These are phyloP conservation scores for Alsophila aescularia DNA, from an alignment of 2,888 invertebrate genomes.

Conservation along the genomic window DNA sequence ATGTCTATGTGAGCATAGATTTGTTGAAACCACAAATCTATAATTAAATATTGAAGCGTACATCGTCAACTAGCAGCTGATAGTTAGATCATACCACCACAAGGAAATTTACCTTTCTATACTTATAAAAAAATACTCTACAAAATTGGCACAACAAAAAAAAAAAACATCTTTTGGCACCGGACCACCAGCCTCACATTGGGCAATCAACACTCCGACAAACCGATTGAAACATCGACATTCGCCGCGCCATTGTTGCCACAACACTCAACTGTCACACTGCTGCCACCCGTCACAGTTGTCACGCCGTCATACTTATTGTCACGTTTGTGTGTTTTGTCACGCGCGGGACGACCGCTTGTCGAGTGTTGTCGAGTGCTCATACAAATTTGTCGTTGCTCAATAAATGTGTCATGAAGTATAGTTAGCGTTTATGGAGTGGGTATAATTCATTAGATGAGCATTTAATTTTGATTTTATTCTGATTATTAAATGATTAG, in stretches of 20 bases:
- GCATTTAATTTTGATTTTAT: no score
- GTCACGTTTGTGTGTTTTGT: constrained; percentile 33
- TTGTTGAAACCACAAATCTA: no score
- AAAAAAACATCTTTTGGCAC: background rate
- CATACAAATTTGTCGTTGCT: constrained; percentile 15
- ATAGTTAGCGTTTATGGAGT: constrained; percentile 6
- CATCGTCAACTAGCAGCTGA: no score
- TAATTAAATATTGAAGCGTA: no score
- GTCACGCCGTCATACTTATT: constrained; percentile 25
- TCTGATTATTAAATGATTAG: no score
- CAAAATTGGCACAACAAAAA: background rate
- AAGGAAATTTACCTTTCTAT: no score
- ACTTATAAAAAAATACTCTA: no score
- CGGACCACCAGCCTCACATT: background rate
- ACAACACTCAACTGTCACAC: constrained; percentile 35
- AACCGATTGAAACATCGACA: constrained; percentile 26
- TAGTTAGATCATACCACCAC: no score
- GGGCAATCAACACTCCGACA: constrained; percentile 15
- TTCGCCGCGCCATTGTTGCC: constrained; percentile 35
- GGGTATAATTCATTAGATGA: background rate
- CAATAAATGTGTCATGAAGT: constrained; percentile 16
- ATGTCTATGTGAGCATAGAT: no score
- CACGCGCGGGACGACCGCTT: constrained; percentile 27
- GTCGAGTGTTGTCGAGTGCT: constrained; percentile 22
- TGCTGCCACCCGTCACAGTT: constrained; percentile 27